Base-by-base conservation (phyloP, 1,140 invertebrate species). In the Drosophila nikananu region DNA sequence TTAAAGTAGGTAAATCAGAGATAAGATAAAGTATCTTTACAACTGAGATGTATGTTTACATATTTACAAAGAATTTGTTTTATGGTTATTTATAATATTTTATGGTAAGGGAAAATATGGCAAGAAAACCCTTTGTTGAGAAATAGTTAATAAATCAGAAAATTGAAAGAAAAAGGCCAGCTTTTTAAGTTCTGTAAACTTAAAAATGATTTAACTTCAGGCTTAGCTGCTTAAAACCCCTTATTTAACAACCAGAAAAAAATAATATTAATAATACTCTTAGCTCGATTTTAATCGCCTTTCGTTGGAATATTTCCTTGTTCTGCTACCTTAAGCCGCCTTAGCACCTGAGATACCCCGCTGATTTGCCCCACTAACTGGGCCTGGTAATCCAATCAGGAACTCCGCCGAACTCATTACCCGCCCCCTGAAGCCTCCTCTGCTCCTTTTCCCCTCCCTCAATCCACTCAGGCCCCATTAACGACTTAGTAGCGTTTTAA, bases 401-500 rank as follows among this genome's bases (percentile, higher is more conserved):
- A 73, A 73, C 71, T 74, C 59, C 21, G 51, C 68, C 71, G 32
- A 73, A 74, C 71, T 74, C 71, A 74, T 74, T 74, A 73, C 46
- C 54, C 44, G 27, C 21, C 68, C 35, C 37, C 58, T 13, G 42
- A 0, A 21, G 44, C 44, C 44, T 12, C 10, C 10, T 6, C 12
- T n/a, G 8, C 9, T 13, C 8, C 13, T 17, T 12, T 15, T 4
- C 13, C 5, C 19, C 65, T 19, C 27, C 42, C 15, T 3, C 41
- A 72, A 73, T 73, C 68, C 54, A 72, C 67, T 73, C 46, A 73
- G 55, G 12, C 59, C 72, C 68, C 70, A 64, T 75, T 75, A 75
- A 75, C 70, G 71, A 75, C 72, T 75, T 75, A 75, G 72, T 64
- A 60, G 71, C 71, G 68, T 74, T 74, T 73, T 73, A 73, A 74